Conservation (phyloP, 2,797 vertebrate genomes). For the Pseudochirops corinnae region DNA sequence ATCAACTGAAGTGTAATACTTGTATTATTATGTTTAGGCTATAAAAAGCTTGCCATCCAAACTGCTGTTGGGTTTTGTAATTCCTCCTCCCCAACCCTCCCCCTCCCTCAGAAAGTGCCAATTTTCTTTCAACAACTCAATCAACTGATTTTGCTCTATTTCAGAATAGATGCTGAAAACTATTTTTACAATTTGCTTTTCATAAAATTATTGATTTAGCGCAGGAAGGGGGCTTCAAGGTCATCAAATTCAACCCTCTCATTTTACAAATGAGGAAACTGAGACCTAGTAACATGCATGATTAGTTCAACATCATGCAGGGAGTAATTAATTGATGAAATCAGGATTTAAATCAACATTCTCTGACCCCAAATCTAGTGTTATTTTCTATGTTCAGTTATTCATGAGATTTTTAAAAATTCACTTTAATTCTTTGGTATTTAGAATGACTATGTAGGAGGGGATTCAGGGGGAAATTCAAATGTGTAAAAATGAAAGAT, state of each 20-base stretch:
- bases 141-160: neutral
- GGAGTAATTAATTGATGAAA: neutral
- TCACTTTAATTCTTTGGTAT: neutral
- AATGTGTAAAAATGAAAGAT: neutral
- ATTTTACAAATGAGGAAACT: neutral
- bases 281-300: neutral
- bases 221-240: neutral
- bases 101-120: neutral
- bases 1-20: constrained; percentile 13
- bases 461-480: neutral
- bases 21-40: constrained; percentile 43
- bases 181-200: neutral
- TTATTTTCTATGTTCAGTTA: neutral
- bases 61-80: neutral
- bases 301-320: neutral
- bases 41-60: constrained; percentile 10
- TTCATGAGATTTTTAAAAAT: neutral
- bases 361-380: neutral
- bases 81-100: neutral
- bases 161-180: neutral
- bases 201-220: neutral
- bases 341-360: neutral
- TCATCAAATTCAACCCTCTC: neutral
- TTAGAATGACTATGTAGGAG: neutral
- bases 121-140: neutral